These are phyloP conservation scores for Idaea aversata DNA, from an alignment of 2,888 invertebrate genomes.

Conservation along the genomic window DNA sequence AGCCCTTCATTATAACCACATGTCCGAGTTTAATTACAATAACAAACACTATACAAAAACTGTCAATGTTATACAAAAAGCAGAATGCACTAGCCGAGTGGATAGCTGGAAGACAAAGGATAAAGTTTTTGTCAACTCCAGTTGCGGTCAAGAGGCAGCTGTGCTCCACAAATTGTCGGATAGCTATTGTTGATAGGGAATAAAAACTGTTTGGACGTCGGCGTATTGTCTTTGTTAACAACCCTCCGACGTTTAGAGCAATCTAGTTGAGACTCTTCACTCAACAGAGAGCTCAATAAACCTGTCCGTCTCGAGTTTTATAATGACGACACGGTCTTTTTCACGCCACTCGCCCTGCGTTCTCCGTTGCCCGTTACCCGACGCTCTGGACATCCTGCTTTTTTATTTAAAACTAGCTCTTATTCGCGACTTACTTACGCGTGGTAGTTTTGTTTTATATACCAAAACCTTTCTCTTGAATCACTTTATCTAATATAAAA, in stretches of 20 bases:
- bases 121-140: conserved; percentile 24
- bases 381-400: background rate
- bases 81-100: conserved; percentile 12
- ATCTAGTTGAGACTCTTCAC: conserved; percentile 47
- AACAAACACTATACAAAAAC: background rate
- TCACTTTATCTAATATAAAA: too few species aligned
- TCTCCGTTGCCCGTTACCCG: background rate
- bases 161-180: conserved; percentile 21
- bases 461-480: too few species aligned
- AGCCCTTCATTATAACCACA: background rate
- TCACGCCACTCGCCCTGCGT: background rate
- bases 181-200: conserved; percentile 28
- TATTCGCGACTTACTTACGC: too few species aligned
- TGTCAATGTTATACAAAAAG: conserved; percentile 11
- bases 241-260: conserved; percentile 41
- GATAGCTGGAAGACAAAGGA: conserved; percentile 20
- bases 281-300: conserved; percentile 34
- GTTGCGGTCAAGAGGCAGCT: conserved; percentile 22
- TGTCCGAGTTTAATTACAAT: background rate
- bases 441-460: too few species aligned
- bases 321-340: conserved; percentile 4
- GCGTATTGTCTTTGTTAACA: conserved; percentile 38
- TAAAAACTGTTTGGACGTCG: conserved; percentile 35
- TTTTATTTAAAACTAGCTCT: background rate
- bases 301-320: conserved; percentile 15